A percentile compares a stretch with the other conserved stretches of the same genome.
These are phyloP conservation scores for Trichomycterus rosablanca DNA, from an alignment of 2,113 vertebrate genomes.

Conservation along the genomic window DNA sequence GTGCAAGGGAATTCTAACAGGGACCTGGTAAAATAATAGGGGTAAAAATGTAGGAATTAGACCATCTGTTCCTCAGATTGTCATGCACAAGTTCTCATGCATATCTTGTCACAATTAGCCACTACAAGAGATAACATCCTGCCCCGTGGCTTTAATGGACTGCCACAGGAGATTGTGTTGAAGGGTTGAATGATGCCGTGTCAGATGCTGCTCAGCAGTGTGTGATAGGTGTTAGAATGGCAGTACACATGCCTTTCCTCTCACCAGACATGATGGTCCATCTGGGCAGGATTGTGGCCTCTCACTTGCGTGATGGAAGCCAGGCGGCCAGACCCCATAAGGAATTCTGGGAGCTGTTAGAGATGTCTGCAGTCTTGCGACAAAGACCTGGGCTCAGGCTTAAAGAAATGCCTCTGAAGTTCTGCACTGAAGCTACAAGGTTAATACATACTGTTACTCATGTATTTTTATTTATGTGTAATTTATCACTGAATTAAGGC, in stretches of 20 bases:
- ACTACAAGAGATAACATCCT: not conserved
- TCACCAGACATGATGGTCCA: not conserved
- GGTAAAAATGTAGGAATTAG: too few relatives aligned
- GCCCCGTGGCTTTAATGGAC: too few relatives aligned
- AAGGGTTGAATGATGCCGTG: not conserved
- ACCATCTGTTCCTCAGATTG: too few relatives aligned
- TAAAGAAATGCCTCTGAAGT: too few relatives aligned
- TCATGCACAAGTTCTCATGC: not conserved
- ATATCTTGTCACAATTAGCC: constrained; percentile 1
- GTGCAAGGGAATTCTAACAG: too few relatives aligned
- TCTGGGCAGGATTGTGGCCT: constrained; percentile 5
- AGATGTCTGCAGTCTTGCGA: constrained; percentile 21
- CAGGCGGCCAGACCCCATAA: constrained; percentile 13
- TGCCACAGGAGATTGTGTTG: constrained; percentile 1
- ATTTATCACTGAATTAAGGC: too few relatives aligned
- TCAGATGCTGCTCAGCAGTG: not conserved
- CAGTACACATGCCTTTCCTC: not conserved
- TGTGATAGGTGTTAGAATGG: not conserved
- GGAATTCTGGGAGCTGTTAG: constrained; percentile 25
- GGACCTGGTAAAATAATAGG: too few relatives aligned
- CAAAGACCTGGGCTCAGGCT: constrained; percentile 1
- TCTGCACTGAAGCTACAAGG: too few relatives aligned
- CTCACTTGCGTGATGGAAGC: constrained; percentile 32
- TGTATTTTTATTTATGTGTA: too few relatives aligned
- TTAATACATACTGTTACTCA: too few relatives aligned